phyloP scores from a whole-genome alignment of 2,113 vertebrate genomes.

The Neotragus moschatus region DNA sequence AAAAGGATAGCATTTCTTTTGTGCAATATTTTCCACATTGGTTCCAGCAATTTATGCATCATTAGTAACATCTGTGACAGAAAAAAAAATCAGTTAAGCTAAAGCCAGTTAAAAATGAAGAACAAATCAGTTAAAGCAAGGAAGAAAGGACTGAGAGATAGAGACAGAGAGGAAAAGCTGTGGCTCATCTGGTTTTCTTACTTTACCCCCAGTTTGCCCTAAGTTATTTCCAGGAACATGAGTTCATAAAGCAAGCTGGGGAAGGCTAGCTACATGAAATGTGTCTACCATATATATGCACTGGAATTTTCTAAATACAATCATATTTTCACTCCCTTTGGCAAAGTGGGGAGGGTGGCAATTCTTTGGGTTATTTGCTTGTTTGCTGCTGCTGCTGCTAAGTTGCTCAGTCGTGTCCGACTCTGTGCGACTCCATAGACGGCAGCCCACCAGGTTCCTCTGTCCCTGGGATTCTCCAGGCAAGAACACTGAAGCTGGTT shows the following conservation, averaged over 20 bases:
- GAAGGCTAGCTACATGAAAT: not conserved
- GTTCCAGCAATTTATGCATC: slow-evolving; percentile 65
- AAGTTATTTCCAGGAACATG: slow-evolving; percentile 51
- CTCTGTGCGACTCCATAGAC: not conserved
- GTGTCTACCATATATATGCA: not conserved
- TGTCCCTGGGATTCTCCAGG: too few species aligned
- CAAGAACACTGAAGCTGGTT: too few species aligned
- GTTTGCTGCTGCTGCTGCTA: not conserved
- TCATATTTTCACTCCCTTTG: not conserved
- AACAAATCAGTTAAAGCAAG: not conserved
- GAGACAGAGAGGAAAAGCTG: not conserved
- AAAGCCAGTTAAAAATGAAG: not conserved
- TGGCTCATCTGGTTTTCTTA: slow-evolving; percentile 53
- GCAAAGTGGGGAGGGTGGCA: not conserved
- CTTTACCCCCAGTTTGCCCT: slow-evolving; percentile 55
- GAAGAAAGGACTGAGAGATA: not conserved
- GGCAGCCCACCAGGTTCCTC: not conserved
- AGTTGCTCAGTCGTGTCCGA: accelerated
- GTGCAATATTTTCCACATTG: slow-evolving; percentile 75
- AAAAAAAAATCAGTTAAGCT: slow-evolving; percentile 35
- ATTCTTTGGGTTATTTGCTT: not conserved
- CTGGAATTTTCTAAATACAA: not conserved
- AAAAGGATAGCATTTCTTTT: slow-evolving; percentile 74
- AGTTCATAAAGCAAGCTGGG: slow-evolving; percentile 40
- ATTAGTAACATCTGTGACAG: slow-evolving; percentile 78